Evolutionary conservation across 2,797 vertebrate species (phyloP).

Genomic region (Lagorchestes hirsutus): DNA sequence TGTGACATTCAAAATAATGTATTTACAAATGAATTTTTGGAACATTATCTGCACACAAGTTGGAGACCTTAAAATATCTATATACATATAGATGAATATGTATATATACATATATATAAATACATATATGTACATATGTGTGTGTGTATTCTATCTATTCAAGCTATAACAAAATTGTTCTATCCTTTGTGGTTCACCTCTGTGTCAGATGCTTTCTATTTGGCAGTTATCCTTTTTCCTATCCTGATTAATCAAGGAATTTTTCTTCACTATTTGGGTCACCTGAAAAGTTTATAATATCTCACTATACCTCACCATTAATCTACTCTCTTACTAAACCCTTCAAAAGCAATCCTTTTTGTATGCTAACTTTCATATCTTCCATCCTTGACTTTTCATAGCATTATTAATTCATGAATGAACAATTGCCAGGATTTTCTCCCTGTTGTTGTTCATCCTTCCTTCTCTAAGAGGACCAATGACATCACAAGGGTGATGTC

Average conservation of each 20-base stretch:
- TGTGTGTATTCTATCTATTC: constrained; percentile 4
- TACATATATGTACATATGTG: too few relatives aligned
- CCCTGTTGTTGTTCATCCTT: neutral
- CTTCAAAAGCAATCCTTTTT: neutral
- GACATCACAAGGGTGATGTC: neutral
- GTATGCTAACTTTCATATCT: neutral
- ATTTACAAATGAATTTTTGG: neutral
- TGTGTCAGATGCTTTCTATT: neutral
- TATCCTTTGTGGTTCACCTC: neutral
- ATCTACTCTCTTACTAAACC: neutral
- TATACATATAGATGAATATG: too few relatives aligned
- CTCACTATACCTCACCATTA: neutral
- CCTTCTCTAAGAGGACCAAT: neutral
- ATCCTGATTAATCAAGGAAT: neutral
- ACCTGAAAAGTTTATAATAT: neutral
- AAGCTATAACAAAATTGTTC: constrained; percentile 14
- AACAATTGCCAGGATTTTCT: neutral
- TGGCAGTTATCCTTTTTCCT: neutral
- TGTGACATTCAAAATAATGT: neutral
- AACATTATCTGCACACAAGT: neutral
- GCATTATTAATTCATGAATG: neutral
- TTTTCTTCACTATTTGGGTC: constrained; percentile 21
- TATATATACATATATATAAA: too few relatives aligned
- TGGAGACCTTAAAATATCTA: neutral
- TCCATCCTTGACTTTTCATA: neutral